Evolutionary conservation across 2,113 vertebrate genomes (phyloP), one percentile per base, ranked within the genome.

Genomic region (Hyaena hyaena): DNA sequence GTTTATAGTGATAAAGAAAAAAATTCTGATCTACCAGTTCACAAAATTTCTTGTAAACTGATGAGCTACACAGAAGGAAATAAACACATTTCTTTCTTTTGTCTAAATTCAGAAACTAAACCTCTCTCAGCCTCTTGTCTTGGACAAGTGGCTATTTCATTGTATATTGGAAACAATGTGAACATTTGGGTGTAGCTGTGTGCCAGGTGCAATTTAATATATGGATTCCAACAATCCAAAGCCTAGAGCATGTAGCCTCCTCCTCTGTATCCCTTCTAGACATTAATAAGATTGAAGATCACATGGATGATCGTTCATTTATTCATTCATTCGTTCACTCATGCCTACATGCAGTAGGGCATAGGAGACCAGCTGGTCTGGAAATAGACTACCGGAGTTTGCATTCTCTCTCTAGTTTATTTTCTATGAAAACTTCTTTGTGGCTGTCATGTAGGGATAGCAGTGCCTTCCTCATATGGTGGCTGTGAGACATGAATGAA

Each of bases 81-180:
- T 39, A 79, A 66, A 82, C 23, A 12, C 33, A 1, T 45, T 93
- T 85, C 4, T 85, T 83, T 91, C 71, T 28, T 93, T 90, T 95
- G 10, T 0, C 4, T 43, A 71, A 19, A 19, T 26, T 87, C 74
- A 88, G 43, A 83, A 79, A 55, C 0, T 9, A 90, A 87, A 65
- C 73, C 39, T 48, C 19, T 61, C 68, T 53, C 68, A 65, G 24
- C 24, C 43, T 69, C 28, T 82, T 31, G 11, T 65, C 31, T 35
- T 61, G 39, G 87, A 31, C 28, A 50, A 65, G 31, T 2, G 33
- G 19, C 61, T 79, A 8, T 87, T 53, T 61, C 74, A 15, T 69
- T 53, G 61, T 8, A 12, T 65, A 48, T 10, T n/a, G 39, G 16
- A 68, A 58, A 88, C 50, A 11, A 2, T 6, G 2, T 48, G 19